Base-by-base conservation (phyloP, 1,140 invertebrate species). In the Telenomus remus region DNA sequence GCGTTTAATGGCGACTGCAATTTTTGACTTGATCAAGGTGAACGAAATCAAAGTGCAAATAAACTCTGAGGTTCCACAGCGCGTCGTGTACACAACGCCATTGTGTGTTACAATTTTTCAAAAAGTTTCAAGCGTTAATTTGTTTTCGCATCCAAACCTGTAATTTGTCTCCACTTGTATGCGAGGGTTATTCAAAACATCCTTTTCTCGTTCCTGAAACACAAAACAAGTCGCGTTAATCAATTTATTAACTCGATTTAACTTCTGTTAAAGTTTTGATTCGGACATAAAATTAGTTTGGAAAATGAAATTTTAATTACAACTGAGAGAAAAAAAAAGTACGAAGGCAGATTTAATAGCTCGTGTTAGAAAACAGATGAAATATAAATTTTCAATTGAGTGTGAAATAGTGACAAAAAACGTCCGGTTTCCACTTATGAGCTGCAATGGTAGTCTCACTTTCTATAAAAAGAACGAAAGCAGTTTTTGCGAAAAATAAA, bases 161-260 rank as follows among this genome's bases (percentile, higher is more conserved):
- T 84, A 88, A 80, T 85, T 84, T 53, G 80, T 81, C 35, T 88
- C 87, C 66, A n/a, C 82, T 83, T 51, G 84, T 68, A 70, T 73
- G 80, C 48, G 81, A 14, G 66, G 56, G 42, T 53, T 63, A 63
- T 49, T 63, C 72, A 65, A 84, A 34, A 54, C 84, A 33, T 87
- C 85, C 74, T 88, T 88, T 53, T 86, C 87, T 35, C 85, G 66
- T 60, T 87, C 87, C 87, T 88, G 79, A 8, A 82, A 82, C 19
- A 47, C 59, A 47, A 39, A 48, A 34, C 42, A 39, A 37, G 46
- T 64, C 19, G 19, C 16, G 19, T 48, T 48, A 10, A 9, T 11
- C 3, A 44, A 12, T 44, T 2, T 43, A 5, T n/a, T 5, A n/a
- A 44, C 44, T 57, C 34, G 12, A 34, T 47, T 47, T 4, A 13